Evolutionary conservation across 2,888 invertebrate genomes (phyloP).

Genomic region (Eupithecia tripunctaria): DNA sequence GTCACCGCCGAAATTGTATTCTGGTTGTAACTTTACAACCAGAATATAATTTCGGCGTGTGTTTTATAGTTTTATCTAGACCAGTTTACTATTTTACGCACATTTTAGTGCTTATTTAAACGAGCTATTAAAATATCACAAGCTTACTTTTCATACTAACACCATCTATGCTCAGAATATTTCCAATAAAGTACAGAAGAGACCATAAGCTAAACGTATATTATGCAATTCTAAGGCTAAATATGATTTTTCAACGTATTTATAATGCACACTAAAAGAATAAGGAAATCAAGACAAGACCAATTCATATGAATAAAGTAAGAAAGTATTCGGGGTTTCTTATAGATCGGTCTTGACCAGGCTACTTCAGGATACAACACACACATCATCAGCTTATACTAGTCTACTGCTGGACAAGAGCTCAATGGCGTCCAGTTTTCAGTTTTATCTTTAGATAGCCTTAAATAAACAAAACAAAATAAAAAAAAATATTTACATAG

Average conservation of each 20-base stretch:
- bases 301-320: not conserved
- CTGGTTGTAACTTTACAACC: constrained; percentile 35
- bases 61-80: constrained; percentile 20
- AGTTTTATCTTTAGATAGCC: not conserved
- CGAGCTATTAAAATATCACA: not conserved
- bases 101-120: not conserved
- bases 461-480: not conserved
- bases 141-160: not conserved
- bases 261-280: not conserved
- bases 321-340: not conserved
- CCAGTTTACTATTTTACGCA: constrained; percentile 1
- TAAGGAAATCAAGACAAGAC: not conserved
- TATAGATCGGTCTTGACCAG: not conserved
- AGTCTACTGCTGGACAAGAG: not conserved
- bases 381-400: not conserved
- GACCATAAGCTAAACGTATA: too few relatives aligned
- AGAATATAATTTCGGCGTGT: too few relatives aligned
- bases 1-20: constrained; percentile 41
- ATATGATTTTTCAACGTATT: not conserved
- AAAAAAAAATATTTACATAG: not conserved
- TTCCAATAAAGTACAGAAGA: not conserved
- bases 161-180: not conserved
- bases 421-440: not conserved
- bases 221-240: too few relatives aligned
- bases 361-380: not conserved